Percentiles rank a stretch among this genome's conserved stretches.
These are phyloP conservation scores for Apodemia mormo DNA, from an alignment of 2,888 invertebrate genomes.

Conservation along the genomic window DNA sequence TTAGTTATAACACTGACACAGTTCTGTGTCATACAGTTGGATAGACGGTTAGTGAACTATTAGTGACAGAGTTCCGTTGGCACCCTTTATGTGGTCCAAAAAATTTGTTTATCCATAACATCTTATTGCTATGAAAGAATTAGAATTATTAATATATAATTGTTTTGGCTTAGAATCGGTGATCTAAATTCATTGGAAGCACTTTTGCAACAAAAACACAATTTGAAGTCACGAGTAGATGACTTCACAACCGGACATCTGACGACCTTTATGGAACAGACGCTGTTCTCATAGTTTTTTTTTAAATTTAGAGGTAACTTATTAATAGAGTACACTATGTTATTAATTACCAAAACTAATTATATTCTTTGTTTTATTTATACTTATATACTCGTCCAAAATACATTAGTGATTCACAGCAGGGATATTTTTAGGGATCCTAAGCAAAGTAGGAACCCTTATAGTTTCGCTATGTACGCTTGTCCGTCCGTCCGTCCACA, in stretches of 20 bases:
- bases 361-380: background rate
- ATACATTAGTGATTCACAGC: too few relatives aligned
- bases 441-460: too few relatives aligned
- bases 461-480: too few relatives aligned
- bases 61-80: too few relatives aligned
- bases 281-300: slow-evolving; percentile 24
- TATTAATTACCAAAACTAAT: background rate
- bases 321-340: background rate
- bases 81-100: background rate
- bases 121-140: slow-evolving; percentile 1
- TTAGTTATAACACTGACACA: too few relatives aligned
- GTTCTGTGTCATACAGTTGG: too few relatives aligned
- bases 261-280: slow-evolving; percentile 56
- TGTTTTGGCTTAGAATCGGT: slow-evolving; percentile 8
- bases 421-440: too few relatives aligned
- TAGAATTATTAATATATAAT: slow-evolving; percentile 16
- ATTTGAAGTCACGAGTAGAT: slow-evolving; percentile 46
- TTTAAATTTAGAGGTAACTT: background rate
- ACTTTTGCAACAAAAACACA: slow-evolving; percentile 39
- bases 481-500: too few relatives aligned
- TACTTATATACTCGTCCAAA: too few relatives aligned
- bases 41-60: too few relatives aligned
- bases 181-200: slow-evolving; percentile 31
- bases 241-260: slow-evolving; percentile 65
- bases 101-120: background rate